Evolutionary conservation across 2,888 invertebrate genomes (phyloP), one percentile per base, ranked within the genome.

Genomic region (Blastobasis adustella): DNA sequence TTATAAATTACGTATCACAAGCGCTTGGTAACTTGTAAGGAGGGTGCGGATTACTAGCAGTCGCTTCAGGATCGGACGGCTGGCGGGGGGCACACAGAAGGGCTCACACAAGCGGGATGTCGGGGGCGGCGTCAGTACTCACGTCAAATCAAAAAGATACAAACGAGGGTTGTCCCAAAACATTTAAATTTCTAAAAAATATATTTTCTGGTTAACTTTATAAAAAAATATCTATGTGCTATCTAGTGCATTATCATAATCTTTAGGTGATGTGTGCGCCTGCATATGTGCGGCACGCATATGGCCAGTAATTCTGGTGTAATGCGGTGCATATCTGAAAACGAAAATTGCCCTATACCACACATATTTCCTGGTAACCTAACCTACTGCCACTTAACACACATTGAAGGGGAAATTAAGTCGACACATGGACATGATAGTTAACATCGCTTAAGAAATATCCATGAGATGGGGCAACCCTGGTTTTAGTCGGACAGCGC

Each of bases 161-260:
- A 86, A 87, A 88, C 88, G 84, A 88, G 88, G 88, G 88, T 88
- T 88, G 88, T 85, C 88, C 88, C 88, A 88, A 85, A 88, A 88
- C 84, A 87, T 85, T 85, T 71, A 77, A 10, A 79, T 79, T 72
- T 81, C 73, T 79, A 79, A 77, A 74, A 71, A 71, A 49, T 61
- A 57, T 65, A 53, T 79, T 76, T 74, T 70, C 79, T 79, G 73
- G 76, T 75, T 76, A 82, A 79, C 78, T 71, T 70, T 73, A 42
- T 79, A 73, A 76, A 73, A 73, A 74, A 79, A 78, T 73, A 83
- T 84, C 82, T 88, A 88, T 81, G 88, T 88, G 87, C 85, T 87
- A 88, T 87, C 87, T 82, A 88, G 85, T 87, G 87, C 83, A 76
- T 85, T 82, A 82, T 82, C 71, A 69, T 82, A 73, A 66, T 81